Percentiles rank a stretch among this genome's conserved stretches.
These are phyloP conservation scores for Hyphantria cunea DNA, from an alignment of 1,140 invertebrate genomes.

Conservation along the genomic window DNA sequence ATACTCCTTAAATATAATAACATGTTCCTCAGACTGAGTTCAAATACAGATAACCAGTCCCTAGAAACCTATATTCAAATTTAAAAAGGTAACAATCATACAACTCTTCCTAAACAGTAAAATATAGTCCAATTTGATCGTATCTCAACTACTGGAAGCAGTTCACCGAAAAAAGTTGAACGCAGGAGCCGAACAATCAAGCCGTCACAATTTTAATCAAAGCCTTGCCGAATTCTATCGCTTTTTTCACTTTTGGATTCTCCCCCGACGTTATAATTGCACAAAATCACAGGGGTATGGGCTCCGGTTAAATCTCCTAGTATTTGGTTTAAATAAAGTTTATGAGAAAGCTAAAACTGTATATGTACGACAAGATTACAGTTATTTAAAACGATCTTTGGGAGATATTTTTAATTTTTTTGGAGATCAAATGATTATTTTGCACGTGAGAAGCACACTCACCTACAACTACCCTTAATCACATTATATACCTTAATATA, in stretches of 20 bases:
- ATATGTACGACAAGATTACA: too few species aligned
- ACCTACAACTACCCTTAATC: too few species aligned
- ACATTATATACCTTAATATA: too few species aligned
- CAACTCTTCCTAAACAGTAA: constrained; percentile 22
- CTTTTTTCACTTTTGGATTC: constrained; percentile 70
- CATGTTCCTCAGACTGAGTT: too few species aligned
- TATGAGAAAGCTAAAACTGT: too few species aligned
- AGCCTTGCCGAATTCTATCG: constrained; percentile 64
- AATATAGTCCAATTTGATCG: constrained; percentile 30
- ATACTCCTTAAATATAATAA: too few species aligned
- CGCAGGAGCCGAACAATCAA: constrained; percentile 56
- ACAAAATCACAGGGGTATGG: constrained; percentile 63
- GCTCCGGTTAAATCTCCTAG: neutral
- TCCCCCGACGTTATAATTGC: constrained; percentile 73
- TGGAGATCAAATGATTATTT: too few species aligned
- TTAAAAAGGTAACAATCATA: constrained; percentile 24
- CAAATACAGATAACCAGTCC: too few species aligned
- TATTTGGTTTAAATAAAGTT: constrained; percentile 6
- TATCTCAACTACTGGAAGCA: constrained; percentile 34
- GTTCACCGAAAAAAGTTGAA: constrained; percentile 23
- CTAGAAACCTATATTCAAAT: neutral
- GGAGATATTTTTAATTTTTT: too few species aligned
- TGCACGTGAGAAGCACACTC: too few species aligned
- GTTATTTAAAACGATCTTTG: too few species aligned
- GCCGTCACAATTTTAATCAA: constrained; percentile 79